Evolutionary conservation across 1,140 invertebrate species (phyloP).

Genomic region (Bombus polaris): DNA sequence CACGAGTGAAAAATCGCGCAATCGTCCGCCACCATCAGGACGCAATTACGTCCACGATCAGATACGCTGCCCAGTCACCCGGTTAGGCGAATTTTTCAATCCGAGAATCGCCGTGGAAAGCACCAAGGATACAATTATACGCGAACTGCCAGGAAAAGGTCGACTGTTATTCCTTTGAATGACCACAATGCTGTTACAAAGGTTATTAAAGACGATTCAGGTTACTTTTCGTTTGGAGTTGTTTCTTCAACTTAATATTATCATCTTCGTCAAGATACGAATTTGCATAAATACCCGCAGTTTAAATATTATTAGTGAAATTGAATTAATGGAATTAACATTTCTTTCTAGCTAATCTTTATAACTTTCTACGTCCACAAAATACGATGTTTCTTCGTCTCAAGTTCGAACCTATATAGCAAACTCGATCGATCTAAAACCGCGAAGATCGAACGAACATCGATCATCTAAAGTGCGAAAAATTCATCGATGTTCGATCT

Average conservation of each 20-base stretch:
- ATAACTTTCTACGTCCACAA: too few relatives aligned
- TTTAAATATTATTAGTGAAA: too few relatives aligned
- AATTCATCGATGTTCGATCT: slow-evolving; percentile 20
- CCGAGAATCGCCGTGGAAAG: slow-evolving; percentile 21
- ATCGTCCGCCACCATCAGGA: slow-evolving; percentile 16
- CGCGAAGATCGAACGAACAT: background rate
- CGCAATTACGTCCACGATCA: slow-evolving; percentile 29
- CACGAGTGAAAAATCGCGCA: slow-evolving; percentile 17
- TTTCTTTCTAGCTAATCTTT: too few relatives aligned
- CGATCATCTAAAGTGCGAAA: background rate
- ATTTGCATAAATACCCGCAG: too few relatives aligned
- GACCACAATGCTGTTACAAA: background rate
- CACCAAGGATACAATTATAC: background rate
- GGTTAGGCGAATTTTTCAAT: slow-evolving; percentile 19
- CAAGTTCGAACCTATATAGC: background rate
- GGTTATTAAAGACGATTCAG: background rate
- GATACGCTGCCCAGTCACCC: slow-evolving; percentile 29
- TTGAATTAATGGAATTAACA: too few relatives aligned
- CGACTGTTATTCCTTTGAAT: background rate
- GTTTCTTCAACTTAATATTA: background rate
- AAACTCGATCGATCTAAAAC: too few relatives aligned
- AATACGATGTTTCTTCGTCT: too few relatives aligned
- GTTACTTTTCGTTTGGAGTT: background rate
- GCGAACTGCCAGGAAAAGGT: background rate
- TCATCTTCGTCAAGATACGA: too few relatives aligned